A percentile compares a stretch with the other conserved stretches of the same genome.
Evolutionary conservation across 2,888 invertebrate genomes (phyloP).

Genomic region (Lucinisca nassula): DNA sequence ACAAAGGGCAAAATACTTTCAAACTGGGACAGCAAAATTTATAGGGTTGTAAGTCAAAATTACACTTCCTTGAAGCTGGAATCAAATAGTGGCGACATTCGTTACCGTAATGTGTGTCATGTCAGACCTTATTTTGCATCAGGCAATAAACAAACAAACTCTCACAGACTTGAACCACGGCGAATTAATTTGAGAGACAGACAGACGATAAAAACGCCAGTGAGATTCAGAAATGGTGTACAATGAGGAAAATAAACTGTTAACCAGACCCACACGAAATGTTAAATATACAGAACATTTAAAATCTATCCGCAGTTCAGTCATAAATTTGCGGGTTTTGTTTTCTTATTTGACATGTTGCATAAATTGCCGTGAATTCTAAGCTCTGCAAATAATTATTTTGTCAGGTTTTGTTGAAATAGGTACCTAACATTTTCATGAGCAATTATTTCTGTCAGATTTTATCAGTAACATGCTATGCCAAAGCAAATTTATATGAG

Average conservation of each 20-base stretch:
- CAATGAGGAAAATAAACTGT: neutral
- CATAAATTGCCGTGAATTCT: too few species aligned
- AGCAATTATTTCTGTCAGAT: too few species aligned
- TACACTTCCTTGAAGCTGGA: neutral
- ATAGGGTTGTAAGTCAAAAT: constrained; percentile 16
- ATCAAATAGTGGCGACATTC: neutral
- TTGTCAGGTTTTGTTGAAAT: too few species aligned
- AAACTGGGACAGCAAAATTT: neutral
- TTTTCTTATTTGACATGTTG: too few species aligned
- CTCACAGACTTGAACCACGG: neutral
- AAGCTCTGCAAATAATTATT: too few species aligned
- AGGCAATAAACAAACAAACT: neutral
- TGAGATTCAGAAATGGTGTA: neutral
- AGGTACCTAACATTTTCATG: too few species aligned
- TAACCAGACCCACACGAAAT: too few species aligned
- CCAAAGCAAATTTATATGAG: too few species aligned
- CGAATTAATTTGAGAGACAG: neutral
- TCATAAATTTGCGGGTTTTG: too few species aligned
- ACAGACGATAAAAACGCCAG: neutral
- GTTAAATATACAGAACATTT: too few species aligned
- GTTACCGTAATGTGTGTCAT: constrained; percentile 5
- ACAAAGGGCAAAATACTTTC: neutral
- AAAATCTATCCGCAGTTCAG: too few species aligned
- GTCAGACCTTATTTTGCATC: neutral
- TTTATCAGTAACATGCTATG: too few species aligned